A percentile compares a stretch with the other conserved stretches of the same genome.
These are phyloP conservation scores for Enhydra lutris DNA, from an alignment of 2,113 vertebrate genomes.

Conservation along the genomic window DNA sequence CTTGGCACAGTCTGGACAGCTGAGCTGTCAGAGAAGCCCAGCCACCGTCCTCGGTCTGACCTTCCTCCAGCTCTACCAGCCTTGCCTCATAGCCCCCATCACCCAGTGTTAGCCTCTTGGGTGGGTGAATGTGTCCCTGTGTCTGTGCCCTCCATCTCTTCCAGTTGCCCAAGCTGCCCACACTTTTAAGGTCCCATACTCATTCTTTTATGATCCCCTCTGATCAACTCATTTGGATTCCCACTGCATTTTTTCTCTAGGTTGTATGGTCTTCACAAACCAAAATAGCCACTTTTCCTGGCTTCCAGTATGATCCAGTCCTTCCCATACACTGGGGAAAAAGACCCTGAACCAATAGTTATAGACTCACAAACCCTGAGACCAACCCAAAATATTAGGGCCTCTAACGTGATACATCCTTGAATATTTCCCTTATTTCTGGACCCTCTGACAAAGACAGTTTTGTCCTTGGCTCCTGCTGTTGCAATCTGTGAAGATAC, in stretches of 20 bases:
- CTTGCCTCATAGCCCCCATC: background rate
- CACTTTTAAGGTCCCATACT: background rate
- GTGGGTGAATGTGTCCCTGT: background rate
- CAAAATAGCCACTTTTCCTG: background rate
- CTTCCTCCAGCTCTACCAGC: background rate
- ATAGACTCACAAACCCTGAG: background rate
- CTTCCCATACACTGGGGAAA: background rate
- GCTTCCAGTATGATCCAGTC: background rate
- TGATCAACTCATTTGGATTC: background rate
- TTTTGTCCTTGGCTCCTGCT: background rate
- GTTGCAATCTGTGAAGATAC: background rate
- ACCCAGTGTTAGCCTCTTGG: rapidly evolving
- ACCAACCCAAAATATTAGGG: background rate
- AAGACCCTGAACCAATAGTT: background rate
- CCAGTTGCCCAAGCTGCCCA: background rate
- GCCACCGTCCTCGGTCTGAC: background rate
- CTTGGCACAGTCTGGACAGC: background rate
- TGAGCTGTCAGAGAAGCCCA: background rate
- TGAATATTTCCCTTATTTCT: background rate
- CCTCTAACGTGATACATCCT: background rate
- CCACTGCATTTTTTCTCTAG: background rate
- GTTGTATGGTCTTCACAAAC: background rate
- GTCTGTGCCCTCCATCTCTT: rapidly evolving
- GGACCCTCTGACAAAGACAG: background rate
- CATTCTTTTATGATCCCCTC: background rate